A percentile compares a stretch with the other conserved stretches of the same genome.
These are phyloP conservation scores for Neodon shergylaensis DNA, from an alignment of 2,113 vertebrate species.

Conservation along the genomic window DNA sequence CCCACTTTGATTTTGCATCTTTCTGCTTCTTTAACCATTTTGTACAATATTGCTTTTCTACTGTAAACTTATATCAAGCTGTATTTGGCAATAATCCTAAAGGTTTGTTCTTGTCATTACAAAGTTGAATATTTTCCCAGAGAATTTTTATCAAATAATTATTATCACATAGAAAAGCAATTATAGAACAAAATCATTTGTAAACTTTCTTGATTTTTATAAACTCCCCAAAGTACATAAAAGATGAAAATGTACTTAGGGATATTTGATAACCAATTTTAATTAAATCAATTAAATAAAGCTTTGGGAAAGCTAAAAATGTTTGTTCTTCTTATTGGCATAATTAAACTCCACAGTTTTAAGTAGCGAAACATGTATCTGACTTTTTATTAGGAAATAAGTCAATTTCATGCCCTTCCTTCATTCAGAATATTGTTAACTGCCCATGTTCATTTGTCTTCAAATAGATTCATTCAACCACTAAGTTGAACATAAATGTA, in stretches of 20 bases:
- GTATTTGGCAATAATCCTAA: background rate
- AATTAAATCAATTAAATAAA: slow-evolving; percentile 59
- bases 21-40: background rate
- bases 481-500: background rate
- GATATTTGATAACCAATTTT: slow-evolving; percentile 56
- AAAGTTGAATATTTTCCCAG: background rate
- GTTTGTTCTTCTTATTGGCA: slow-evolving; percentile 43
- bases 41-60: background rate
- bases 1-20: background rate
- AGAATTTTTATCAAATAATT: slow-evolving; percentile 38
- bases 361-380: slow-evolving; percentile 5
- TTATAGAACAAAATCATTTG: slow-evolving; percentile 18
- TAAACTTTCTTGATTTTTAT: slow-evolving; percentile 52
- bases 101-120: background rate
- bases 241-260: slow-evolving; percentile 16
- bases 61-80: background rate
- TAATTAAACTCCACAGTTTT: slow-evolving; percentile 35
- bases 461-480: background rate
- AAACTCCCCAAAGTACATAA: background rate
- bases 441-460: slow-evolving; percentile 1
- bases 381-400: slow-evolving; percentile 35
- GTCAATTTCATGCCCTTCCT: background rate
- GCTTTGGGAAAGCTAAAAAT: slow-evolving; percentile 24
- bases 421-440: background rate
- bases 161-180: slow-evolving; percentile 36